Evolutionary conservation across 2,797 vertebrate species (phyloP), one percentile per base, ranked within the genome.

Genomic region (Siniperca obscura): DNA sequence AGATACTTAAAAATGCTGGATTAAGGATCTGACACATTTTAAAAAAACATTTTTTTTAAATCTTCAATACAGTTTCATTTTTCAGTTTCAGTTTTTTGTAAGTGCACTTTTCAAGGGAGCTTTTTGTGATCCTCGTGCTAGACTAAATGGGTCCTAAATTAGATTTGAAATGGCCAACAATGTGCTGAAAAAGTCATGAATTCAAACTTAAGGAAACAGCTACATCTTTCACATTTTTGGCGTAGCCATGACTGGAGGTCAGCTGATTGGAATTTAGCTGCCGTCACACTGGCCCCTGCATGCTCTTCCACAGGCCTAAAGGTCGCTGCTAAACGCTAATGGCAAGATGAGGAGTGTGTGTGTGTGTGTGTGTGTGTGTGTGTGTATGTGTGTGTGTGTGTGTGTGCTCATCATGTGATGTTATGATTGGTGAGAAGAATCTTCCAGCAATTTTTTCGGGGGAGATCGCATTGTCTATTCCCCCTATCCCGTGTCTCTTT

Each of bases 401-500:
- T 59, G 48, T 7, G 59, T 2, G 53, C 38, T 68, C 46, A 11
- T 80, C 59, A 34, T 60, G 40, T 72, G 46, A 67, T 81, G 65
- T 87, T 82, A 19, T 81, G 68, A 84, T 84, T 53, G 70, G 27
- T 80, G 70, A 55, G 66, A 79, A 66, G 50, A 70, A 64, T 84
- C 65, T 59, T 30, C 61, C 44, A 17, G 56, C 80, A 86, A 74
- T 87, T 90, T 88, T 4, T 30, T 30, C 30, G 30, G 30, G 4
- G 68, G 40, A 74, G 70, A 53, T 65, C 10, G 16, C 74, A 44
- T 78, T 80, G 78, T 90, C 67, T 3, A 22, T 50, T 66, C 62
- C 56, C 75, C 61, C 21, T 25, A 6, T 76, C 74, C 57, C 22
- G 1, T 19, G 69, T 73, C 74, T 68, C 74, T 80, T 87, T 89